Conservation (phyloP, 2,797 vertebrate species). For the Clarias platycephalus region DNA sequence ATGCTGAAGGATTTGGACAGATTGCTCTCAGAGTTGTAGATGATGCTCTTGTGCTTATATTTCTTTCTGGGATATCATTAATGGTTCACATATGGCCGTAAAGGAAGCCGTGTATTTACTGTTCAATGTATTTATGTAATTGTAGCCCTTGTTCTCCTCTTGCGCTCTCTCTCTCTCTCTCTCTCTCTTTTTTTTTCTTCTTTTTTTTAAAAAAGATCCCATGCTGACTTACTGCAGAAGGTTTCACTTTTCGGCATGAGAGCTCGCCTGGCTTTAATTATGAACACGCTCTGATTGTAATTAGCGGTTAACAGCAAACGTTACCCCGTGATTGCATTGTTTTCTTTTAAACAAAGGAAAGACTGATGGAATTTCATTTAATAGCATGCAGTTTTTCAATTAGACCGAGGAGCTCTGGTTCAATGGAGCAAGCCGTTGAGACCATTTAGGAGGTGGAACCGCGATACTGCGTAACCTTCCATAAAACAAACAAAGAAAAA, state of each 20-base stretch:
- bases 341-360: conserved; percentile 66
- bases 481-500: conserved; percentile 51
- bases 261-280: conserved; percentile 69
- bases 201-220: not conserved
- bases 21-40: not conserved
- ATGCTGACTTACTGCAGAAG: conserved; percentile 49
- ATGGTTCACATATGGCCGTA: conserved; percentile 11
- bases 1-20: conserved; percentile 15
- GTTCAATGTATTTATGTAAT: conserved; percentile 48
- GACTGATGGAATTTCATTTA: conserved; percentile 65
- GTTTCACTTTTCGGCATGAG: conserved; percentile 48
- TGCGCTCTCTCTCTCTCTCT: not conserved
- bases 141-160: conserved; percentile 20
- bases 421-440: conserved; percentile 48
- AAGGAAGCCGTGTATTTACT: conserved; percentile 23
- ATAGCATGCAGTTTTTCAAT: conserved; percentile 68
- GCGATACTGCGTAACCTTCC: conserved; percentile 51
- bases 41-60: not conserved
- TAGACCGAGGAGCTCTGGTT: conserved; percentile 62
- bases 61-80: not conserved
- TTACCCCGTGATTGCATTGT: conserved; percentile 72
- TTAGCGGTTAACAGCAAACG: conserved; percentile 69
- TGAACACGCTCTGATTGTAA: conserved; percentile 70
- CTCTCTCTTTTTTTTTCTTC: not conserved
- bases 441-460: conserved; percentile 57